Evolutionary conservation across 2,888 invertebrate species (phyloP), one percentile per base, ranked within the genome.

Genomic region (Linyphia triangularis): DNA sequence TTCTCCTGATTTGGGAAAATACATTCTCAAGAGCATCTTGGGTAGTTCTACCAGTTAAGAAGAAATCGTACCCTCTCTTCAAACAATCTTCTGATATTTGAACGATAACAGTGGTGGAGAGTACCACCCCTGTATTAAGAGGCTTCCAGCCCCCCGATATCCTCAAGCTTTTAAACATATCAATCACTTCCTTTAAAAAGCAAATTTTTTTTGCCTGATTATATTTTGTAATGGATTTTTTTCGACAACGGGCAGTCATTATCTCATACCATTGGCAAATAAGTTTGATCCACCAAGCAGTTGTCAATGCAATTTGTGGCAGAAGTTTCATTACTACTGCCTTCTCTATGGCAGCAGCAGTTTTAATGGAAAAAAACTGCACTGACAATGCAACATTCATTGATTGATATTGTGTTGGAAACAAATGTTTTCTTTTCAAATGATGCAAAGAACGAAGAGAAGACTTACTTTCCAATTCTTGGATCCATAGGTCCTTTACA

Each of bases 21-120:
- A n/a, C 70, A 37, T 70, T 70, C 33, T 70, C 70, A 2, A 70
- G 19, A 13, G 37, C 70, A 37, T 70, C 70, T 43, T 70, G 70
- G 10, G 37, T 70, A 2, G 37, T 24, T 40, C 70, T 37, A n/a
- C 40, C 40, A 13, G 37, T 30, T 22, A 70, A 24, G 40, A 70
- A 70, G 1, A 70, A 70, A 9, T 28, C n/a, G 5, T 16, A 67
- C 19, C 69, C 28, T 67, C 28, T 16, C 16, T 28, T 6, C 28
- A 28, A 67, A 6, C n/a, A n/a, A 7, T 16, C 16, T 40, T 40
- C 40, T 40, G 40, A 40, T 13, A 40, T 9, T 1, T 2, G 40
- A 16, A 40, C 16, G 16, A 40, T 2, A 40, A 40, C 40, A 13
- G 40, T 40, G 9, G 40, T 40, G 16, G 2, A 40, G 1, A 40